Evolutionary conservation across 2,888 invertebrate genomes (phyloP).

Genomic region (Leptodirus hochenwartii): DNA sequence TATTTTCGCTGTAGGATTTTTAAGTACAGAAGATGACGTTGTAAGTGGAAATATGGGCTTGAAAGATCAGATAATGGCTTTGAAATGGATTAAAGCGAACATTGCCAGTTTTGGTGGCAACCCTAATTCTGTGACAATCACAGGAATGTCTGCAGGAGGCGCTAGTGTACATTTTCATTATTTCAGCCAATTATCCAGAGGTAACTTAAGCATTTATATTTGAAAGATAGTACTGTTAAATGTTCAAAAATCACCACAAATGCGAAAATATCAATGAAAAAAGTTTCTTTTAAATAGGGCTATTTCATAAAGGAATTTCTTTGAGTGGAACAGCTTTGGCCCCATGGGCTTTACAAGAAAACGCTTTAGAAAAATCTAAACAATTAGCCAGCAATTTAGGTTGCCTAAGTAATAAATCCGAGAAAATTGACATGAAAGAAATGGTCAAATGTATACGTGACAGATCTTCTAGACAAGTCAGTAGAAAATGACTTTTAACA

Average conservation of each 20-base stretch:
- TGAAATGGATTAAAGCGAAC: conserved; percentile 51
- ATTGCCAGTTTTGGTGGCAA: conserved; percentile 54
- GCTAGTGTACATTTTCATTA: conserved; percentile 58
- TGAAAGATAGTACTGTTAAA: conserved; percentile 3
- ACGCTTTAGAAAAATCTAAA: conserved; percentile 38
- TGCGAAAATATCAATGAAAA: neutral
- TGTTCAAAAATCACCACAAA: neutral
- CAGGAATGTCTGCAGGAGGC: conserved; percentile 57
- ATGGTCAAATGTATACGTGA: conserved; percentile 40
- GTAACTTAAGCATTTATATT: conserved; percentile 16
- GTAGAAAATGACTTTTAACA: no score
- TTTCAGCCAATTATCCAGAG: conserved; percentile 40
- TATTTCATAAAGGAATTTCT: conserved; percentile 9
- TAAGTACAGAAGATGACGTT: conserved; percentile 50
- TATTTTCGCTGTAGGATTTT: conserved; percentile 42
- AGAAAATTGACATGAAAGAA: conserved; percentile 29
- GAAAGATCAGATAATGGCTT: conserved; percentile 52
- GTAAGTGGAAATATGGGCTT: conserved; percentile 55
- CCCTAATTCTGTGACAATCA: conserved; percentile 45
- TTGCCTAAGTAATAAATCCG: no score
- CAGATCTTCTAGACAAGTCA: conserved; percentile 39
- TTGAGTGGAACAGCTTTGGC: conserved; percentile 48
- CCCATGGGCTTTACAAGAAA: conserved; percentile 35
- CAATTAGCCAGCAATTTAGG: conserved; percentile 22
- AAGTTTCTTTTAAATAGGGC: conserved; percentile 5